phyloP scores from a whole-genome alignment of 2,797 vertebrate species.

The Cuculus canorus region DNA sequence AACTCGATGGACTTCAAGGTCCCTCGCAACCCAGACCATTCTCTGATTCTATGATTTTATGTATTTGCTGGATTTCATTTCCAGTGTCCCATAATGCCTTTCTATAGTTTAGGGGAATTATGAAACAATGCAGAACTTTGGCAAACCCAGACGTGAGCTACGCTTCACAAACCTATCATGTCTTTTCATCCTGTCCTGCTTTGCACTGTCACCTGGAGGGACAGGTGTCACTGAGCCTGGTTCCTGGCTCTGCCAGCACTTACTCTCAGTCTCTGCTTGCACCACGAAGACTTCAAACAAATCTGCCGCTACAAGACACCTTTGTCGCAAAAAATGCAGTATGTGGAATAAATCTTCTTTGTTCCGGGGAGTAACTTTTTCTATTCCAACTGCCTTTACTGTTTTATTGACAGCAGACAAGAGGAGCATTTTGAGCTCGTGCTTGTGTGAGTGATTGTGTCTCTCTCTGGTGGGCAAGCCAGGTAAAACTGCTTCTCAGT shows the following conservation, averaged over 20 bases:
- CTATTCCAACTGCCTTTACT: background rate
- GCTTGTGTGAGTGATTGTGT: background rate
- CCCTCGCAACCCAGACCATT: too few relatives aligned
- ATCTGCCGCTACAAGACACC: background rate
- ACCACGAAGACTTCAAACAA: background rate
- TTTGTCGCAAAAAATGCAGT: background rate
- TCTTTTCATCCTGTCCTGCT: background rate
- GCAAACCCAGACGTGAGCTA: background rate
- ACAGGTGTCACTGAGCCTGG: background rate
- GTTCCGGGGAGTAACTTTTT: background rate
- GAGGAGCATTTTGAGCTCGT: background rate
- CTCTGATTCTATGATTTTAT: background rate
- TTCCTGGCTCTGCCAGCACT: background rate
- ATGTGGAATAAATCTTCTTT: background rate
- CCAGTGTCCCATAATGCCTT: background rate
- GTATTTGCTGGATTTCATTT: background rate
- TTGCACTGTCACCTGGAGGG: background rate
- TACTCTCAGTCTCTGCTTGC: background rate
- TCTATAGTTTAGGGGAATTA: background rate
- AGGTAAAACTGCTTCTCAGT: conserved; percentile 12
- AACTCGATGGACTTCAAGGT: too few relatives aligned
- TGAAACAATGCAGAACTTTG: background rate
- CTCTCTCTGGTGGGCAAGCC: conserved; percentile 45
- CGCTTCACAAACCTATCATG: background rate
- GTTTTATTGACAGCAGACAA: background rate